Base-by-base conservation (phyloP, 2,113 vertebrate species). In the Mus musculus region DNA sequence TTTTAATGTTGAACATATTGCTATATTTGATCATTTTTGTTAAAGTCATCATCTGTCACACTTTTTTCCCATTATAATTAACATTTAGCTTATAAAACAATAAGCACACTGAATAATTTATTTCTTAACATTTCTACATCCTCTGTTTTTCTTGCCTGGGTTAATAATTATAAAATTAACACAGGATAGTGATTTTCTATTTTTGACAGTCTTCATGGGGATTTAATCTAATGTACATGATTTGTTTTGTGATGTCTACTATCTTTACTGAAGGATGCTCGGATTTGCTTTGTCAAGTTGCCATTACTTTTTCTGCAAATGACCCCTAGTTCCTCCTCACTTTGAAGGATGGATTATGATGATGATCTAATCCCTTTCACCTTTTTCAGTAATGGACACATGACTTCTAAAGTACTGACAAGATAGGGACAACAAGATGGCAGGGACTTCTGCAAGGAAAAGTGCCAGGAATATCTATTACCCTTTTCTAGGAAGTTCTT, bases 171-270 rank as follows among this genome's bases (percentile, higher is more conserved):
- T 76, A 59, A 86, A 89, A 76, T 95, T 59, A 28, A 69, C 59
- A 22, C 22, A 85, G 22, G 42, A 88, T 5, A 77, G 24, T 94
- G 24, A 49, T 69, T 94, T 96, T 91, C 20, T 61, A 39, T 69
- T 75, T 95, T 30, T 90, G 26, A 9, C 63, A 61, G 4, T 52
- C 77, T 80, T 95, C 76, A 19, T 65, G 26, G 33, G 85, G 69
- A 59, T 5, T 82, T 76, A 92, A 88, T 26, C 5, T 69, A 80
- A 69, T 54, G 54, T 3, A 7, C 1, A 49, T 26, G 2, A 49
- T 93, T 96, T 96, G 22, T 73, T 95, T 95, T 75, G 61, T 39
- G 10, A 87, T 82, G 5, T 87, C 7, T 89, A 56, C 39, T 56
- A 67, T 86, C 39, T 7, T 61, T 91, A 26, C 2, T 33, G 86